These are phyloP conservation scores for Actias luna DNA, from an alignment of 2,888 invertebrate genomes.

Conservation along the genomic window DNA sequence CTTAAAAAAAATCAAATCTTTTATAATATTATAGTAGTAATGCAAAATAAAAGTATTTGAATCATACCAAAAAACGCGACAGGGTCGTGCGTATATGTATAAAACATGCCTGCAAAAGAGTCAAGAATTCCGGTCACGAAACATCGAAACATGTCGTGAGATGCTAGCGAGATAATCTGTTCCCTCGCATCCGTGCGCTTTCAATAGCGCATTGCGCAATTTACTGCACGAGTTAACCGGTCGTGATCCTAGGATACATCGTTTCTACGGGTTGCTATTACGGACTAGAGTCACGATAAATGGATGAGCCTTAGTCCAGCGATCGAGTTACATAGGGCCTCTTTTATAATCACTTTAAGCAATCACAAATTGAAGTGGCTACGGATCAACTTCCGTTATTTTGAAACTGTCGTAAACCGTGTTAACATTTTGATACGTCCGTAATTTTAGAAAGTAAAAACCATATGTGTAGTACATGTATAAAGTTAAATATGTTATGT, in stretches of 20 bases:
- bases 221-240: constrained; percentile 59
- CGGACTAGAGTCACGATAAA: constrained; percentile 59
- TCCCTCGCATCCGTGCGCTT: constrained; percentile 55
- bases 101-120: constrained; percentile 22
- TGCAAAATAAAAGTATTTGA: background rate
- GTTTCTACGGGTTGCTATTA: constrained; percentile 60
- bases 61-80: background rate
- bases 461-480: background rate
- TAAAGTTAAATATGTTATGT: constrained; percentile 15
- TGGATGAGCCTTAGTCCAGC: constrained; percentile 33
- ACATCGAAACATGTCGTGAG: constrained; percentile 60
- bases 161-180: constrained; percentile 59
- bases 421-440: constrained; percentile 10
- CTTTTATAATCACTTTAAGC: constrained; percentile 8
- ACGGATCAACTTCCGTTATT: constrained; percentile 16
- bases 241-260: constrained; percentile 60
- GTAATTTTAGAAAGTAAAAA: constrained; percentile 15
- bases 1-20: too few species aligned
- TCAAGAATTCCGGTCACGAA: constrained; percentile 64
- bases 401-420: constrained; percentile 13
- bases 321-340: constrained; percentile 14
- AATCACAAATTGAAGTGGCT: constrained; percentile 15
- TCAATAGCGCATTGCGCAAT: constrained; percentile 73
- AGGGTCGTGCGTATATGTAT: background rate
- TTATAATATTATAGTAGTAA: too few species aligned